Conservation (phyloP, 92 coral and sea anemone genomes). For the Zoanthus sociatus region DNA sequence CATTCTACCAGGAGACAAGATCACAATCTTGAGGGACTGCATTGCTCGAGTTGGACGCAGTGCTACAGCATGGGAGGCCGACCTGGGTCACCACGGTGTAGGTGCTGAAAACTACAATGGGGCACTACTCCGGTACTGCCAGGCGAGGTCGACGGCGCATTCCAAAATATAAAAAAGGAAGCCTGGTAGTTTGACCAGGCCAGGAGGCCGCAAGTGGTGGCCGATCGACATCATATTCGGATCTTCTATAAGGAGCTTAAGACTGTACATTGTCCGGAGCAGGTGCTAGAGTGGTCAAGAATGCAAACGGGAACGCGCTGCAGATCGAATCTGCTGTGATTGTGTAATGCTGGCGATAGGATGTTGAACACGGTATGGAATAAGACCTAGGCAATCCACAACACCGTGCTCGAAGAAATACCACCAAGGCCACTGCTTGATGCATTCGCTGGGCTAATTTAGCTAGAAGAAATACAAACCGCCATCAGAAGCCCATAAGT, state of each 20-base stretch:
- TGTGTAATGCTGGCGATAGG: background rate
- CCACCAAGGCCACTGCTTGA: background rate
- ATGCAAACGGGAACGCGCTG: background rate
- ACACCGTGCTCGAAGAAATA: background rate
- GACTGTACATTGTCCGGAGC: background rate
- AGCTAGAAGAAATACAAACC: background rate
- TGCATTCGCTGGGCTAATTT: background rate
- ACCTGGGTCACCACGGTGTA: slow-evolving; percentile 31
- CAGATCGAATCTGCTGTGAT: background rate
- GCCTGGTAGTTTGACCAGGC: background rate
- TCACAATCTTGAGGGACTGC: too few relatives aligned
- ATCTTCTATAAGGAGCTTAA: background rate
- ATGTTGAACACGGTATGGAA: background rate
- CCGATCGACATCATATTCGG: background rate
- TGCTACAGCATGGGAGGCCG: slow-evolving; percentile 27
- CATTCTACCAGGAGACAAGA: too few relatives aligned
- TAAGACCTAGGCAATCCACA: background rate
- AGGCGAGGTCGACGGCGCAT: background rate
- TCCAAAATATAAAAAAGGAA: background rate
- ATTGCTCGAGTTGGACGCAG: slow-evolving; percentile 29
- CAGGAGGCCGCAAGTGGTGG: background rate
- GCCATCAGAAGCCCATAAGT: background rate
- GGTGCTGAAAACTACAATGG: slow-evolving; percentile 37
- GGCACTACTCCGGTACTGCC: slow-evolving; percentile 8
- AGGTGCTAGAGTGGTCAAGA: background rate